phyloP scores from a whole-genome alignment of 2,113 vertebrate genomes.

The Otolemur garnettii region DNA sequence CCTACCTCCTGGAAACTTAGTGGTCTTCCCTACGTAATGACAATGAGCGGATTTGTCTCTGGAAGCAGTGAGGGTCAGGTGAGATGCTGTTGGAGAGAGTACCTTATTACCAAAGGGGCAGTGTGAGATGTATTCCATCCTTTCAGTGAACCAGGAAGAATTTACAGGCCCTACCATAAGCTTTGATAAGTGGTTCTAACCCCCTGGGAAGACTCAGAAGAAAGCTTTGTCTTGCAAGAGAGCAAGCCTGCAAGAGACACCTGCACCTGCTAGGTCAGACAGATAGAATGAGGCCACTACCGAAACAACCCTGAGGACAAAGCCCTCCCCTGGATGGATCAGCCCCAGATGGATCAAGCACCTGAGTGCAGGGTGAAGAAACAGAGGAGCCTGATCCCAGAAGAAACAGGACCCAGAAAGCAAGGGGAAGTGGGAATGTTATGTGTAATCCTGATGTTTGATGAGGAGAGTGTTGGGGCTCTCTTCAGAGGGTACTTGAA shows the following conservation, averaged over 20 bases:
- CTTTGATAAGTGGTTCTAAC: background rate
- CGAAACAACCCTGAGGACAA: background rate
- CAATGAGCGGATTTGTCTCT: accelerated
- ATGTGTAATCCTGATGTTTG: accelerated
- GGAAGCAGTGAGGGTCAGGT: background rate
- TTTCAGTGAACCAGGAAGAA: background rate
- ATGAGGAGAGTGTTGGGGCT: background rate
- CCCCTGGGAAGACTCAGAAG: background rate
- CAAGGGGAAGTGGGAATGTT: accelerated
- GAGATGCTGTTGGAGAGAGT: background rate
- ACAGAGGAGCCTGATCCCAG: background rate
- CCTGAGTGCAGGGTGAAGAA: background rate
- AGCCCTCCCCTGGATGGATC: background rate
- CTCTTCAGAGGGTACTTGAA: background rate
- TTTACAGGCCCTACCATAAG: background rate
- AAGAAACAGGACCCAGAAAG: background rate
- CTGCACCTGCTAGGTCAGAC: accelerated
- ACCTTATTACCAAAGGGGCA: background rate
- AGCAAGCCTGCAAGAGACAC: background rate
- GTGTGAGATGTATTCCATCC: background rate
- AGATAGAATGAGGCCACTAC: background rate
- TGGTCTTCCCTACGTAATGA: too few species aligned
- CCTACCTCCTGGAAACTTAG: background rate
- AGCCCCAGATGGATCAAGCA: background rate
- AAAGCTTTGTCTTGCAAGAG: background rate